Evolutionary conservation across 2,113 vertebrate species (phyloP), one percentile per base, ranked within the genome.

Genomic region (Craseonycteris thonglongyai): DNA sequence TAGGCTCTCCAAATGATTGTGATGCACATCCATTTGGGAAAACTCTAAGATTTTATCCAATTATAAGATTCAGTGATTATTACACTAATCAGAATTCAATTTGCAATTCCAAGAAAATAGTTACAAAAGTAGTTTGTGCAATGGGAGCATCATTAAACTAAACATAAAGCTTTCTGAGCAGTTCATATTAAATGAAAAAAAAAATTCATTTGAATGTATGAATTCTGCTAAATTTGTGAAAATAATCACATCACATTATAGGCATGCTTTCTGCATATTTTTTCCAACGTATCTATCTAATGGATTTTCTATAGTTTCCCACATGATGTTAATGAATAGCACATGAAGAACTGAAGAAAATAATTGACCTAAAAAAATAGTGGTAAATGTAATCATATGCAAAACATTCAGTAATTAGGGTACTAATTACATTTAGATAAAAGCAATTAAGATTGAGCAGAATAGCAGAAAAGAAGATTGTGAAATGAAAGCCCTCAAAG

Each of bases 341-440:
- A 80, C 49, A 66, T 35, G 13, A 87, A 89, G 8, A 87, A 16
- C 69, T 95, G 19, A 74, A 54, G 8, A 85, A 89, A 78, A 28
- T 40, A 71, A 65, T 16, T 90, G 33, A 63, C 4, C n/a, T n/a
- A 26, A 40, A 91, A 87, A 93, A 91, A 82, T 35, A 80, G 15
- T 69, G 22, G 28, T 78, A 10, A 92, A 75, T 75, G 33, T 40
- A 76, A 69, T 59, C 30, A 56, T 72, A 54, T 58, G 11, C 10
- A 95, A 96, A 90, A 47, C 15, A 79, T 45, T 71, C 76, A 92
- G 19, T 90, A 90, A 78, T 85, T 91, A 56, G 28, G 0, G 18
- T 76, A 6, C 3, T 94, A 90, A 96, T 81, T 85, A 59, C 26
- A 78, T 92, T 94, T 93, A 88, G 18, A 78, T 75, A 65, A 81